Evolutionary conservation across 2,888 invertebrate species (phyloP).

Genomic region (Aelia acuminata): DNA sequence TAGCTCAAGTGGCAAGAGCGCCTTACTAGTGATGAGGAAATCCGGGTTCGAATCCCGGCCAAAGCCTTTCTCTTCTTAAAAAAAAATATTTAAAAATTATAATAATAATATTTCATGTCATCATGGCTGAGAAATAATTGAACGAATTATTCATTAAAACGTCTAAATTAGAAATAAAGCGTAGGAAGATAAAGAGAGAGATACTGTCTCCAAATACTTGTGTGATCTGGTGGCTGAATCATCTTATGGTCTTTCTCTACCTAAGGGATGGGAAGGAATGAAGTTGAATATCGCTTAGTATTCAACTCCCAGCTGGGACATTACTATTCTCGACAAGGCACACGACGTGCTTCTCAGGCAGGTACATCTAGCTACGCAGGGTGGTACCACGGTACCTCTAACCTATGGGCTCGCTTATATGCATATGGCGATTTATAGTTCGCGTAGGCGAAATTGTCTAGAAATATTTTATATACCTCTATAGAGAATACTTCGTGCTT

Average conservation of each 20-base stretch:
- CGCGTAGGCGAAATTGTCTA: neutral
- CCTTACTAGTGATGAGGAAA: too few species aligned
- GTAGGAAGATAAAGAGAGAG: neutral
- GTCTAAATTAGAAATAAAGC: neutral
- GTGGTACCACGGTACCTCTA: neutral
- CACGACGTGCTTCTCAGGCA: neutral
- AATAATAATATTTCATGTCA: too few species aligned
- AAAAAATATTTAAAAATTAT: too few species aligned
- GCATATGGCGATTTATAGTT: neutral
- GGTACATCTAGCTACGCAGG: too few species aligned
- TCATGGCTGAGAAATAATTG: neutral
- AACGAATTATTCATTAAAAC: too few species aligned
- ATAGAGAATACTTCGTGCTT: too few species aligned
- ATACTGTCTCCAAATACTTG: neutral
- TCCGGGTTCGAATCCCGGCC: too few species aligned
- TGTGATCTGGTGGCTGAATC: neutral
- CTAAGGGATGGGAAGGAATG: neutral
- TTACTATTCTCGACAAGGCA: conserved; percentile 12
- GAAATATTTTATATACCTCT: too few species aligned
- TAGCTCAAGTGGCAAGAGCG: too few species aligned
- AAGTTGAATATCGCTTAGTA: neutral
- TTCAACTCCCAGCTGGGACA: neutral
- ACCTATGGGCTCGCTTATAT: neutral
- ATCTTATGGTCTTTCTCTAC: neutral
- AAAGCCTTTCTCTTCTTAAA: too few species aligned